Evolutionary conservation across 2,113 vertebrate species (phyloP).

Genomic region (Mormoops blainvillei): DNA sequence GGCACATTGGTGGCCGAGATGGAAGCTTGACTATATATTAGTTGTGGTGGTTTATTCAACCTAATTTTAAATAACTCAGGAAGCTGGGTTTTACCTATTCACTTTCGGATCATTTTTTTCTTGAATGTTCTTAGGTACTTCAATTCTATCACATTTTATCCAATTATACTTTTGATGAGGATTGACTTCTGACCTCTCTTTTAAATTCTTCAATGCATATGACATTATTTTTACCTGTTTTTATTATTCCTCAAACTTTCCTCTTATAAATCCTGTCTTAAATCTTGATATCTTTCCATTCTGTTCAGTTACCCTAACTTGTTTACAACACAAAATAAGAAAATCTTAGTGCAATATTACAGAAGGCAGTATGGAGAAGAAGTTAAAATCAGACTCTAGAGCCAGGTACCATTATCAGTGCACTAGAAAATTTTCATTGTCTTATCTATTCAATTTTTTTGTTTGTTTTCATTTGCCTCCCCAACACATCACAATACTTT

Average conservation of each 20-base stretch:
- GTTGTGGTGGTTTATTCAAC: neutral
- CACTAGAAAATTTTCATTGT: neutral
- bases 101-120: neutral
- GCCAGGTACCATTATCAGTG: neutral
- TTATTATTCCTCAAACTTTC: neutral
- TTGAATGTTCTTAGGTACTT: neutral
- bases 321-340: neutral
- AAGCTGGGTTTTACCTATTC: neutral
- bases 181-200: neutral
- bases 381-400: neutral
- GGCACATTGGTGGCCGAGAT: too few relatives aligned
- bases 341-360: neutral
- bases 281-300: neutral
- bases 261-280: neutral
- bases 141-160: neutral
- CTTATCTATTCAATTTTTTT: neutral
- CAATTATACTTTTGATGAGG: neutral
- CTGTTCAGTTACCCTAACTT: neutral
- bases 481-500: neutral
- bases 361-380: neutral
- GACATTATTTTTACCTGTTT: neutral
- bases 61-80: neutral
- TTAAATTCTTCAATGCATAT: neutral
- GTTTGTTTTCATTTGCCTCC: neutral
- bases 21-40: neutral